Percentiles rank a stretch among this genome's conserved stretches.
These are phyloP conservation scores for Craterocephalus amniculus DNA, from an alignment of 2,797 vertebrate species.

Conservation along the genomic window DNA sequence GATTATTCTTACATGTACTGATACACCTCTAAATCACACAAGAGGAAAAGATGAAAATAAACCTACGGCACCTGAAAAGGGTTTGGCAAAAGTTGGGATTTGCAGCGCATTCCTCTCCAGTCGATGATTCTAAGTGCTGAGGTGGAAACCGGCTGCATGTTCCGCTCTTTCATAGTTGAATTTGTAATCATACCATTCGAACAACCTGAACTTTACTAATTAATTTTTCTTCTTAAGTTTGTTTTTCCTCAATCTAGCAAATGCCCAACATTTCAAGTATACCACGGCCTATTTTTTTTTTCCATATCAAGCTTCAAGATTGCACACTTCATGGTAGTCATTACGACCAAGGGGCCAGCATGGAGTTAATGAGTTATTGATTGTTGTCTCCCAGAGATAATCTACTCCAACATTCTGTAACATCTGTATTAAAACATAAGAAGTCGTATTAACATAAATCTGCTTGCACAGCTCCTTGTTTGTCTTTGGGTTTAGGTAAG, in stretches of 20 bases:
- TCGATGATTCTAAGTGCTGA: constrained; percentile 10
- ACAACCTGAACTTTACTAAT: constrained; percentile 13
- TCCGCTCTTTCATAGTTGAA: constrained; percentile 14
- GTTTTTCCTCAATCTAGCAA: constrained; percentile 47
- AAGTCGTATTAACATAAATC: constrained; percentile 62
- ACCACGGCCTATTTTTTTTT: constrained; percentile 27
- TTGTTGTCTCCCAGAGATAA: constrained; percentile 67
- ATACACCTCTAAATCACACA: constrained; percentile 55
- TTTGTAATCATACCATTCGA: constrained; percentile 16
- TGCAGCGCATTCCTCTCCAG: constrained; percentile 7
- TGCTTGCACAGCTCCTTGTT: constrained; percentile 39
- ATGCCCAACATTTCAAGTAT: constrained; percentile 72
- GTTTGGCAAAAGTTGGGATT: constrained; percentile 55
- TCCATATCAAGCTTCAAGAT: constrained; percentile 53
- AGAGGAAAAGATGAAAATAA: constrained; percentile 47
- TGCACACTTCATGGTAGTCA: constrained; percentile 54
- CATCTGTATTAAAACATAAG: constrained; percentile 65
- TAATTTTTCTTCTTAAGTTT: constrained; percentile 16
- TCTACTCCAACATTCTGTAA: constrained; percentile 57
- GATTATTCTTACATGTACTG: constrained; percentile 55
- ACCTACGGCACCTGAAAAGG: constrained; percentile 33
- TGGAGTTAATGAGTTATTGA: constrained; percentile 73
- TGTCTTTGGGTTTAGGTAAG: constrained; percentile 56
- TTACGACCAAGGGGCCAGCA: constrained; percentile 53
- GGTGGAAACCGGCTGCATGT: constrained; percentile 1